Conservation (phyloP, 1,140 invertebrate species). For the Formica exsecta region DNA sequence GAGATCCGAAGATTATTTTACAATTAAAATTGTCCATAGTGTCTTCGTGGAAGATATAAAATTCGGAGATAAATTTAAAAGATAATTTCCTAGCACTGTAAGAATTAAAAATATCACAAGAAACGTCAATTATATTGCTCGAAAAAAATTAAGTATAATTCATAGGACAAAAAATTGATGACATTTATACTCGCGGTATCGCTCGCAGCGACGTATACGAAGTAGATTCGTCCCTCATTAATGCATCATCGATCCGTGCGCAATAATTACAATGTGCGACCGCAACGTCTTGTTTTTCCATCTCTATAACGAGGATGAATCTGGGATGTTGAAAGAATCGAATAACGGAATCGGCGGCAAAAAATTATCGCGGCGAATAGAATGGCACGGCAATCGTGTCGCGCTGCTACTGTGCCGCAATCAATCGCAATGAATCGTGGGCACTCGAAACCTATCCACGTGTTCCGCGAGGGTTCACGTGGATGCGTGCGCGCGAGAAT, state of each 20-base stretch:
- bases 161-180: slow-evolving; percentile 10
- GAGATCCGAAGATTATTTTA: slow-evolving; percentile 3
- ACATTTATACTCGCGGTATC: slow-evolving; percentile 13
- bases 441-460: slow-evolving; percentile 75
- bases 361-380: slow-evolving; percentile 61
- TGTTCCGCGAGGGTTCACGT: slow-evolving; percentile 60
- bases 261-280: slow-evolving; percentile 53
- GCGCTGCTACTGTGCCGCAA: slow-evolving; percentile 61
- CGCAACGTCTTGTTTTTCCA: slow-evolving; percentile 54
- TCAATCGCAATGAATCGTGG: slow-evolving; percentile 73
- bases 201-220: slow-evolving; percentile 16
- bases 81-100: neutral
- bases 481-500: slow-evolving; percentile 62
- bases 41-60: neutral
- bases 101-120: neutral
- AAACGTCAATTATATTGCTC: slow-evolving; percentile 25
- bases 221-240: slow-evolving; percentile 48
- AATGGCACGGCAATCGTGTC: slow-evolving; percentile 50
- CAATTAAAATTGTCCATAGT: neutral
- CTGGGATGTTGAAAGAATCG: slow-evolving; percentile 59
- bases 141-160: slow-evolving; percentile 26
- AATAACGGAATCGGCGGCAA: slow-evolving; percentile 29
- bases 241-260: slow-evolving; percentile 57
- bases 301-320: slow-evolving; percentile 54
- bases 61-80: neutral